These are phyloP conservation scores for Urocolius indicus DNA, from an alignment of 2,113 vertebrate genomes.

Conservation along the genomic window DNA sequence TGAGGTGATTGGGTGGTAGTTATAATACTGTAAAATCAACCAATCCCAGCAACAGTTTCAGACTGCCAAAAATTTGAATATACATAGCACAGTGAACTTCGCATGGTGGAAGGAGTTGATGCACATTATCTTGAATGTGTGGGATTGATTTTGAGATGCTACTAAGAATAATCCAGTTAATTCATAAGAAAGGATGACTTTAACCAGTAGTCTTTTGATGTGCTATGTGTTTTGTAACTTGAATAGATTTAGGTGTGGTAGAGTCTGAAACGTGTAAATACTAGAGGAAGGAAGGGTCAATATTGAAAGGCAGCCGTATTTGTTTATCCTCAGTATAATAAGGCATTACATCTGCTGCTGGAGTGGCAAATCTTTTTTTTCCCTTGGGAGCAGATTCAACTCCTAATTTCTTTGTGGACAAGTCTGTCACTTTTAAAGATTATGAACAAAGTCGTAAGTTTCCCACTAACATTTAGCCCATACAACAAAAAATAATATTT, in stretches of 20 bases:
- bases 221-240: background rate
- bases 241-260: background rate
- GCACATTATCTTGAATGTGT: background rate
- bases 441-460: background rate
- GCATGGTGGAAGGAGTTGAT: background rate
- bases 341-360: background rate
- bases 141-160: background rate
- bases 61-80: background rate
- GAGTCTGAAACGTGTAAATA: background rate
- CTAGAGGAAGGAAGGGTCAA: background rate
- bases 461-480: background rate
- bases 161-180: background rate
- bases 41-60: conserved; percentile 41
- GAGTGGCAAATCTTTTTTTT: background rate
- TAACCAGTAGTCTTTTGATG: background rate
- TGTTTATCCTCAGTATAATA: background rate
- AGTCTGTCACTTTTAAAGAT: background rate
- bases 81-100: background rate
- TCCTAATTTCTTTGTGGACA: background rate
- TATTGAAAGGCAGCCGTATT: background rate
- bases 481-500: no score
- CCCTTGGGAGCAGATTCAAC: background rate
- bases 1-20: conserved; percentile 75
- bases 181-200: background rate
- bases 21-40: conserved; percentile 18